phyloP scores from a whole-genome alignment of 2,113 vertebrate genomes.

The Arenaria interpres region DNA sequence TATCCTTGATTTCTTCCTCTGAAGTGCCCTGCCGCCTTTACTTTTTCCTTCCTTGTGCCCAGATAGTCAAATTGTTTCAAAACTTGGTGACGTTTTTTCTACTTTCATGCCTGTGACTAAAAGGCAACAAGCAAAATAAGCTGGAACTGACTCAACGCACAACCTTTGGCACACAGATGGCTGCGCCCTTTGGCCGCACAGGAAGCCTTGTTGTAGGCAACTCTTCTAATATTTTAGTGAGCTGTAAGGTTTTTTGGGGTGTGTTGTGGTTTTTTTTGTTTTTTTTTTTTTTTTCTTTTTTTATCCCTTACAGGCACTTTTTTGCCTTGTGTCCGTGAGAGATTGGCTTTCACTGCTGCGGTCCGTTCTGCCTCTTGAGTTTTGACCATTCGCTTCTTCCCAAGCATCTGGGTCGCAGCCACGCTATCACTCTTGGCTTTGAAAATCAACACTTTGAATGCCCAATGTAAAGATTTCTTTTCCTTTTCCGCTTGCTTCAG shows the following conservation, averaged over 20 bases:
- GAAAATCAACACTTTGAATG: not conserved
- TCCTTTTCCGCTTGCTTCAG: slow-evolving; percentile 29
- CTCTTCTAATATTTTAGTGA: not conserved
- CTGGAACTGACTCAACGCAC: slow-evolving; percentile 14
- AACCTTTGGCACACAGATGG: not conserved
- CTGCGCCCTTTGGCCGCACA: not conserved
- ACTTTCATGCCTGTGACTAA: slow-evolving; percentile 6
- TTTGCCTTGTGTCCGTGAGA: slow-evolving; percentile 26
- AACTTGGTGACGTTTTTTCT: not conserved
- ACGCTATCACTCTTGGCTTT: not conserved
- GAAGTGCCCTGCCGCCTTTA: not conserved
- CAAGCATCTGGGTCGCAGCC: not conserved
- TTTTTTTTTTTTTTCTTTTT: not conserved
- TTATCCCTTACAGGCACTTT: slow-evolving; percentile 45
- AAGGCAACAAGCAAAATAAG: slow-evolving; percentile 5
- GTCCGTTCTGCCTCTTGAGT: not conserved
- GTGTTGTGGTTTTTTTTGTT: no score
- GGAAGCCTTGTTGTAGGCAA: not conserved
- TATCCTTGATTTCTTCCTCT: slow-evolving; percentile 27
- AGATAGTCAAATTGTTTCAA: slow-evolving; percentile 22
- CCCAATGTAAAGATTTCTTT: not conserved
- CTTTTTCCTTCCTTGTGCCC: not conserved
- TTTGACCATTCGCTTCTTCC: not conserved
- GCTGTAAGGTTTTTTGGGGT: not conserved
- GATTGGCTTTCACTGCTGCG: not conserved